These are phyloP conservation scores for Sebastes trivittatus DNA, from an alignment of 2,797 vertebrate genomes.

Conservation along the genomic window DNA sequence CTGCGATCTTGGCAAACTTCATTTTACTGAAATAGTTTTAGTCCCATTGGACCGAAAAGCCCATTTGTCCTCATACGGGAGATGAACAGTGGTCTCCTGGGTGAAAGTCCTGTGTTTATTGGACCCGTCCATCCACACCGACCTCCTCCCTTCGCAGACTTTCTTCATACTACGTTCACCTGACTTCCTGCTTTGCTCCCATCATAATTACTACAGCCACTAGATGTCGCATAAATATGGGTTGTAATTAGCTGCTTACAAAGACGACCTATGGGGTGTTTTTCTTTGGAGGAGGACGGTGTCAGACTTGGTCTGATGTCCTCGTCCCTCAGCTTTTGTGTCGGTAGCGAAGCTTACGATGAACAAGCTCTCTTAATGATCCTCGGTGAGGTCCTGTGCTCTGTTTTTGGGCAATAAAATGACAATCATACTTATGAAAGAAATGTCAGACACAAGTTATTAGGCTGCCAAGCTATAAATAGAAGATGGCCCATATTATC, in stretches of 20 bases:
- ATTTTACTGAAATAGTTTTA: constrained; percentile 17
- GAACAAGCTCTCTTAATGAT: not conserved
- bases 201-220: too few relatives aligned
- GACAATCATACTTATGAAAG: constrained; percentile 60
- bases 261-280: too few relatives aligned
- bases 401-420: constrained; percentile 48
- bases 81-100: too few relatives aligned
- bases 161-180: too few relatives aligned
- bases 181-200: too few relatives aligned
- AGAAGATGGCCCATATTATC: constrained; percentile 72
- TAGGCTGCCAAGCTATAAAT: constrained; percentile 75
- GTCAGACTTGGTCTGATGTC: not conserved
- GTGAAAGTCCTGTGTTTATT: too few relatives aligned
- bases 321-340: not conserved
- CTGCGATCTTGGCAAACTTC: not conserved
- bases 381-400: not conserved
- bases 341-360: not conserved
- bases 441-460: constrained; percentile 77
- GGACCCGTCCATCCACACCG: too few relatives aligned
- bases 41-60: not conserved
- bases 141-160: too few relatives aligned
- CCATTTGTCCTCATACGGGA: too few relatives aligned
- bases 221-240: too few relatives aligned
- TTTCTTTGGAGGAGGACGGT: too few relatives aligned
- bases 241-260: too few relatives aligned